Base-by-base conservation (phyloP, 2,797 vertebrate species). In the Myotis daubentonii region DNA sequence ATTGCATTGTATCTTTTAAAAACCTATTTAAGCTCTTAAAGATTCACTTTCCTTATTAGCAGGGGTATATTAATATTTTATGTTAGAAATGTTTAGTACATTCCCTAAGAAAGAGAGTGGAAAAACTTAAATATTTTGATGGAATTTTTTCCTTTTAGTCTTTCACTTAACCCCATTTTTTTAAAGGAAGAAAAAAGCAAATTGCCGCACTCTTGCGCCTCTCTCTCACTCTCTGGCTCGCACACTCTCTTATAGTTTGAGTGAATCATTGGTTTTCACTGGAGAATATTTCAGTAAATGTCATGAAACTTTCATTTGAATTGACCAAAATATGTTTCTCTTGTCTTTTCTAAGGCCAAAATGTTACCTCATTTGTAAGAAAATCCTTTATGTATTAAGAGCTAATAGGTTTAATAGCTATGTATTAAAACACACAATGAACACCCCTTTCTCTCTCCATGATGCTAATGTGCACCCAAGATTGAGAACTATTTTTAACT, bases 261-360 rank as follows among this genome's bases (percentile, higher is more conserved):
- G 33, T 74, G 38, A 44, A 0, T 68, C 23, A 23, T 74, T 94
- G 57, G 10, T 20, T 87, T 89, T 79, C 36, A 53, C n/a, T 89
- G 53, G 89, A 55, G 80, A 84, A 92, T 20, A 83, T 49, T 85
- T 83, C 8, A 33, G 20, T 25, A 65, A 70, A 23, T 92, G 28
- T 78, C 60, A 53, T 74, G 66, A 53, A 90, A 75, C 47, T 93
- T 87, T 4, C 9, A 70, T 79, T 68, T 74, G 72, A 92, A 68
- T 79, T 87, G 53, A 4, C 51, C 47, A 88, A 93, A 85, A 60
- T 83, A 41, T 41, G 6, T 88, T 80, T 93, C 20, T 89, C 41
- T 62, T 74, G 23, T 92, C 70, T 90, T 93, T 79, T 87, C 66
- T 76, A 74, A 91, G 51, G 51, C 16, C 65, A 15, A 92, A 89